A percentile compares a stretch with the other conserved stretches of the same genome.
Conservation (phyloP, 2,888 invertebrate genomes). For the Tridacna crocea region DNA sequence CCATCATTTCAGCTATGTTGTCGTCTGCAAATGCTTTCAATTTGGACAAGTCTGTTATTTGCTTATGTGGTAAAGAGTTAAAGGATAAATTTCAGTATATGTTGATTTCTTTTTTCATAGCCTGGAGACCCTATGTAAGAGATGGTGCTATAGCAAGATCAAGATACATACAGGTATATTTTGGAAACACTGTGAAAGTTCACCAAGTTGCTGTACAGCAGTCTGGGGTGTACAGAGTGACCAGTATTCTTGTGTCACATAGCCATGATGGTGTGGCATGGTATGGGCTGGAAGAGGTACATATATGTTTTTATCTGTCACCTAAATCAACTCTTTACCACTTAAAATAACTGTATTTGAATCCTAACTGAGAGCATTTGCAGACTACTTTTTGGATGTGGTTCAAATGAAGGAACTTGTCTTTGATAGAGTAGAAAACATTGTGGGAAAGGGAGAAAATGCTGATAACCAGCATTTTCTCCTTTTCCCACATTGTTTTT, state of each 20-base stretch:
- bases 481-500: no score
- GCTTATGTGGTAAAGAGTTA: neutral
- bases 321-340: no score
- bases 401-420: no score
- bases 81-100: neutral
- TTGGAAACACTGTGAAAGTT: constrained; percentile 71
- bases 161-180: constrained; percentile 73
- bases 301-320: constrained; percentile 10
- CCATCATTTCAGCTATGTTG: neutral
- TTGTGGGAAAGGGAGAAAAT: no score
- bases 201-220: constrained; percentile 66
- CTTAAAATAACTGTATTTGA: no score
- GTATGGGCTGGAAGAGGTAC: constrained; percentile 66
- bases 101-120: constrained; percentile 41
- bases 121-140: constrained; percentile 73
- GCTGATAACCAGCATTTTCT: no score
- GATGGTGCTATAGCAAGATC: constrained; percentile 49
- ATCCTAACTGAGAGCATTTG: no score
- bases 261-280: constrained; percentile 75
- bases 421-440: no score
- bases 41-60: neutral
- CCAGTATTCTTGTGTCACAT: constrained; percentile 63
- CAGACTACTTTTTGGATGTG: no score
- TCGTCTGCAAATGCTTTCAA: neutral
- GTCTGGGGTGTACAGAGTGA: constrained; percentile 40